These are phyloP conservation scores for Proales similis DNA, from an alignment of 1,140 invertebrate genomes.

Conservation along the genomic window DNA sequence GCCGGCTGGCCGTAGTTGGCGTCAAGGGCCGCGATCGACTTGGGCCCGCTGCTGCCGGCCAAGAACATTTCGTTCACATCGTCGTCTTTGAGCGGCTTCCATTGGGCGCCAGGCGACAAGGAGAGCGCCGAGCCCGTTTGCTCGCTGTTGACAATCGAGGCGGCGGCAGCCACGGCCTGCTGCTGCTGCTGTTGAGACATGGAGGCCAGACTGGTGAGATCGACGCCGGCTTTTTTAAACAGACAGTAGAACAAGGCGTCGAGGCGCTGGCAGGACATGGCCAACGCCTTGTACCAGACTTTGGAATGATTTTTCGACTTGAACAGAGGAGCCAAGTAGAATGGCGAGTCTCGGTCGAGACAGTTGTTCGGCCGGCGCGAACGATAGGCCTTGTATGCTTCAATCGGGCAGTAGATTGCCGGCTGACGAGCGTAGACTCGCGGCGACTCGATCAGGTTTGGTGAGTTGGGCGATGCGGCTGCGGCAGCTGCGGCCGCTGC, in stretches of 20 bases:
- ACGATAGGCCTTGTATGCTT: slow-evolving; percentile 23
- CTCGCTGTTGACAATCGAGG: slow-evolving; percentile 23
- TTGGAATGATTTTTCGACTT: slow-evolving; percentile 28
- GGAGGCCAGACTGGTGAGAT: slow-evolving; percentile 22
- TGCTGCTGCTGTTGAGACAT: slow-evolving; percentile 32
- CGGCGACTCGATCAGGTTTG: slow-evolving; percentile 15
- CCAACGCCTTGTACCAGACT: slow-evolving; percentile 28
- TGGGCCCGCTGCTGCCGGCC: neutral
- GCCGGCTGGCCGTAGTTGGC: neutral
- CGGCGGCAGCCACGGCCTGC: slow-evolving; percentile 27
- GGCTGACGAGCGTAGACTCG: slow-evolving; percentile 19
- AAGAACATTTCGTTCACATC: slow-evolving; percentile 28
- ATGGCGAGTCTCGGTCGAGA: slow-evolving; percentile 2
- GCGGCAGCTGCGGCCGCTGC: slow-evolving; percentile 1
- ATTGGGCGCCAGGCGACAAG: neutral
- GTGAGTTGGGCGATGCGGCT: neutral
- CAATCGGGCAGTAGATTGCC: slow-evolving; percentile 16
- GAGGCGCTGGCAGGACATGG: slow-evolving; percentile 26
- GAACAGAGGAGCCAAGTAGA: slow-evolving; percentile 26
- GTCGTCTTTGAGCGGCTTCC: slow-evolving; percentile 27
- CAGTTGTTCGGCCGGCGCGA: slow-evolving; percentile 24
- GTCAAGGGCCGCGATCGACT: neutral
- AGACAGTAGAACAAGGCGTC: slow-evolving; percentile 33
- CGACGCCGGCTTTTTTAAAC: slow-evolving; percentile 37
- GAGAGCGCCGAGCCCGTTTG: no score